Evolutionary conservation across 2,113 vertebrate species (phyloP).

Genomic region (Semicossyphus pulcher): DNA sequence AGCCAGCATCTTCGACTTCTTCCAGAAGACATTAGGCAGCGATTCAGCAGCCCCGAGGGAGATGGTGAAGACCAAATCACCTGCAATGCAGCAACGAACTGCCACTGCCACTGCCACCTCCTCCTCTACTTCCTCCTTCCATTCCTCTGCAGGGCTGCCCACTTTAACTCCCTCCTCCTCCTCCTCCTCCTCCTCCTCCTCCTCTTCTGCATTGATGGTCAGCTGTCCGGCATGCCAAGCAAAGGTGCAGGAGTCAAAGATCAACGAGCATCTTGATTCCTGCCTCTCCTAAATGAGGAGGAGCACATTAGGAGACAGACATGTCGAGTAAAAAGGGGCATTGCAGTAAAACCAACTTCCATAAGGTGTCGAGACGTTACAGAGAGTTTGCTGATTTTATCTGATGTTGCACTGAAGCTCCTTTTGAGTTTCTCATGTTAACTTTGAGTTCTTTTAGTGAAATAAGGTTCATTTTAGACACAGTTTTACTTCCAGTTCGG

Average conservation of each 20-base stretch:
- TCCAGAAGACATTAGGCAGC: constrained; percentile 55
- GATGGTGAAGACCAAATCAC: background rate
- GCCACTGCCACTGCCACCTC: constrained; percentile 11
- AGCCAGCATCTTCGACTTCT: constrained; percentile 70
- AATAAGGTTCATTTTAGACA: background rate
- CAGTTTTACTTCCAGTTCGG: too few relatives aligned
- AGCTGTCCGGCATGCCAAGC: constrained; percentile 89
- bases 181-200: constrained; percentile 14
- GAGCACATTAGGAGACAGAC: too few relatives aligned
- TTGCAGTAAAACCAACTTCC: background rate
- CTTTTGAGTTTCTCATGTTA: too few relatives aligned
- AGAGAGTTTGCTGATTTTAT: background rate
- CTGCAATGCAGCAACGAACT: constrained; percentile 25
- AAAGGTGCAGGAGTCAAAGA: constrained; percentile 83
- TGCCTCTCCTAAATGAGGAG: constrained; percentile 81
- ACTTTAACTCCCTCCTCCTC: background rate
- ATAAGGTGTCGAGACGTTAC: background rate
- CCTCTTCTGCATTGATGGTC: constrained; percentile 73
- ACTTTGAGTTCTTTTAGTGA: background rate
- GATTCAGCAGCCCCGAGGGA: constrained; percentile 15
- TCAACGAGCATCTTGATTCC: constrained; percentile 92
- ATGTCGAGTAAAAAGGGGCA: background rate
- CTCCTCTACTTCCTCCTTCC: background rate
- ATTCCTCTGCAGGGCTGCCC: constrained; percentile 7
- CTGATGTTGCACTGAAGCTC: background rate